Conservation (phyloP, 2,888 invertebrate species). For the Napeogenes inachia region DNA sequence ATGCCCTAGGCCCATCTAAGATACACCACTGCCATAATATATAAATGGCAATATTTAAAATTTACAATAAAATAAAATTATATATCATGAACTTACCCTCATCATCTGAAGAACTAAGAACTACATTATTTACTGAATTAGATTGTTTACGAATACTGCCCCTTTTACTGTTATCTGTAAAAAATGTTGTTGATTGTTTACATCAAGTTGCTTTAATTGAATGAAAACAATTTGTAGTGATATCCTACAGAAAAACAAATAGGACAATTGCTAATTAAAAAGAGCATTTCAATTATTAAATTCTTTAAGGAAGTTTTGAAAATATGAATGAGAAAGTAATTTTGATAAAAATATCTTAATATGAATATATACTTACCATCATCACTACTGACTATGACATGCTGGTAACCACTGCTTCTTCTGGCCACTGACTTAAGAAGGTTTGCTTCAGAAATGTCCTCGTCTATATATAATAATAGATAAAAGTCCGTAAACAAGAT, state of each 20-base stretch:
- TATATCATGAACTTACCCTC: conserved; percentile 41
- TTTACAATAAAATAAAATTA: not conserved
- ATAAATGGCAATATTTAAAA: not conserved
- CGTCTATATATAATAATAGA: conserved; percentile 33
- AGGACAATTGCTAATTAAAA: no score
- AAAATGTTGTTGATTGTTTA: not conserved
- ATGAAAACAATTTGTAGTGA: not conserved
- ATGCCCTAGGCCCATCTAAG: no score
- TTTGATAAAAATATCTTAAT: no score
- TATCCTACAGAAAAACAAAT: conserved; percentile 1
- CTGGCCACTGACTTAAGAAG: conserved; percentile 35
- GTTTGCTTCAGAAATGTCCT: conserved; percentile 29
- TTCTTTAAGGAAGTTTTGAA: no score
- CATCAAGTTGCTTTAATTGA: not conserved
- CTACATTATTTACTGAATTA: conserved; percentile 43
- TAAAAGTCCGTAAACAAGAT: no score
- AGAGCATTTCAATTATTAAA: no score
- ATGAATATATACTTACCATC: conserved; percentile 45
- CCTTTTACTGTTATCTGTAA: conserved; percentile 44
- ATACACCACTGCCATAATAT: no score
- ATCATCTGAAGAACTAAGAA: conserved; percentile 53
- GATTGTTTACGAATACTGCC: conserved; percentile 44
- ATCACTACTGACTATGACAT: conserved; percentile 51
- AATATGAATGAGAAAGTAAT: no score
- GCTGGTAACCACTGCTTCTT: conserved; percentile 39